Base-by-base conservation (phyloP, 1,140 invertebrate genomes). In the Musca domestica region DNA sequence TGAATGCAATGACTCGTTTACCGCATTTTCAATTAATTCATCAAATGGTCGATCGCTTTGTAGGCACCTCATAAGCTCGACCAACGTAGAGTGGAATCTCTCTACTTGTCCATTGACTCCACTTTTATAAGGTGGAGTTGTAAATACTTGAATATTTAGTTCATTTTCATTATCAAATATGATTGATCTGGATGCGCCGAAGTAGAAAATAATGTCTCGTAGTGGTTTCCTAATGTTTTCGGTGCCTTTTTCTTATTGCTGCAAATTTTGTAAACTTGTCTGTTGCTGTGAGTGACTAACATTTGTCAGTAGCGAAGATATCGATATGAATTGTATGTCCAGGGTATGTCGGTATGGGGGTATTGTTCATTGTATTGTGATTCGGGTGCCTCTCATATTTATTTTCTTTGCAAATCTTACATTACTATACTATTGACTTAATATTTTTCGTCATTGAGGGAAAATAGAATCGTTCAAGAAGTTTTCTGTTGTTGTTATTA, bases 191-290 rank as follows among this genome's bases (percentile, higher is more conserved):
- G n/a, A n/a, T n/a, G n/a, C n/a, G n/a, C n/a, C n/a, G n/a, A n/a
- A n/a, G n/a, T n/a, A n/a, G n/a, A n/a, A n/a, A n/a, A n/a, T n/a
- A n/a, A n/a, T n/a, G 64, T 30, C 47, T 27, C 67, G 19, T 69
- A 9, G 72, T 68, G 19, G 72, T 67, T 49, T 70, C 58, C 10
- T 30, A 68, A 7, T 69, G 22, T 66, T 67, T 73, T 2, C 41
- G 68, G 22, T 68, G 61, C n/a, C 70, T 65, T 3, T 52, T 58
- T 66, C 27, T 64, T 17, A 25, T 61, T 19, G 67, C 3, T 2
- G 63, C 70, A 54, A 66, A 41, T 72, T 72, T 72, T 0, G 67
- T 68, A 47, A 71, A 72, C 56, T 71, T 71, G n/a, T 73, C 70
- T 41, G 71, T 66, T 67, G 58, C 58, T 15, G 63, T 69, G 2